A percentile compares a stretch with the other conserved stretches of the same genome.
These are phyloP conservation scores for Nothoprocta perdicaria DNA, from an alignment of 2,113 vertebrate genomes.

Conservation along the genomic window DNA sequence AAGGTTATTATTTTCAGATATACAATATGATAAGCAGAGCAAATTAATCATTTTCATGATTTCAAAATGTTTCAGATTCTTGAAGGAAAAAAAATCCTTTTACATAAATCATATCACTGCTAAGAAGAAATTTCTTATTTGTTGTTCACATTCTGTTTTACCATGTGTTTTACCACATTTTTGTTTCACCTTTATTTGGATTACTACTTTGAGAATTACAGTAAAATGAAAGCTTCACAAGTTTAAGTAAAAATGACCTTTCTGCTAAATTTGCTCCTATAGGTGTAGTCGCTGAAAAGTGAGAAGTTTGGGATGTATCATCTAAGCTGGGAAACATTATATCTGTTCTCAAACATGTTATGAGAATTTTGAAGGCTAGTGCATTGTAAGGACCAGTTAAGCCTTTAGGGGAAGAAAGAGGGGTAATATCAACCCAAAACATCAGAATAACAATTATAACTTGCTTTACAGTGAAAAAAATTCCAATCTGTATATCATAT, in stretches of 20 bases:
- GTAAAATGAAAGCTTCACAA: not conserved
- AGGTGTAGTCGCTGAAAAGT: not conserved
- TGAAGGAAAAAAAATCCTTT: not conserved
- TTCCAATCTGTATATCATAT: slow-evolving; percentile 53
- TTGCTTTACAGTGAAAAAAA: slow-evolving; percentile 67
- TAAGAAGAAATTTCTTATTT: not conserved
- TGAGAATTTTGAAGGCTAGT: not conserved
- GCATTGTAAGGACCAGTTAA: not conserved
- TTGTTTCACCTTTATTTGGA: not conserved
- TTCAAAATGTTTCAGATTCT: not conserved
- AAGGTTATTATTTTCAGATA: not conserved
- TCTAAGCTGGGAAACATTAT: not conserved
- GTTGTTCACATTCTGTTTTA: not conserved
- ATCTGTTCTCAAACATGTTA: not conserved
- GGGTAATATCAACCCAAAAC: not conserved
- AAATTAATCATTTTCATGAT: not conserved
- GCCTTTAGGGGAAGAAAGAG: not conserved
- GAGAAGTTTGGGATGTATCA: not conserved
- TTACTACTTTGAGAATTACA: not conserved
- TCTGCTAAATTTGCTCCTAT: not conserved
- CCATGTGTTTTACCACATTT: too few relatives aligned
- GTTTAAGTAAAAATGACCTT: not conserved
- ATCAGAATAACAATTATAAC: not conserved
- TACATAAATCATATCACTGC: not conserved
- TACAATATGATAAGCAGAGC: not conserved